These are phyloP conservation scores for Tragelaphus buxtoni DNA, from an alignment of 2,113 vertebrate species.

Conservation along the genomic window DNA sequence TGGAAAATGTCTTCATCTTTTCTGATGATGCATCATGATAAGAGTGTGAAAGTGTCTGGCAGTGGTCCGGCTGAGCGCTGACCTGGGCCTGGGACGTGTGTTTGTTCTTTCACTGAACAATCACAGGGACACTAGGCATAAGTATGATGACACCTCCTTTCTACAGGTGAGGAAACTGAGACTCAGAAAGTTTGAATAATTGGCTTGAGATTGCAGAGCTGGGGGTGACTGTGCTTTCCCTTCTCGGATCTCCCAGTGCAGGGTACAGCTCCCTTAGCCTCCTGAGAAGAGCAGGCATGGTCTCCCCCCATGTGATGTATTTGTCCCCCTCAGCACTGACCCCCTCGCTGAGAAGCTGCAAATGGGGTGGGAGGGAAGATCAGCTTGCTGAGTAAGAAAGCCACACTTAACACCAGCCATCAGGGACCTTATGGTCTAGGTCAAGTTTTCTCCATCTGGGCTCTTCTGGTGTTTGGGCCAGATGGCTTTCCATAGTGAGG, in stretches of 20 bases:
- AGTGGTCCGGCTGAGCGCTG: fast-evolving
- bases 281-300: fast-evolving
- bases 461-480: background rate
- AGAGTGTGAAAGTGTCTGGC: too few relatives aligned
- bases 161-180: background rate
- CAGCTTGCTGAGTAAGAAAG: background rate
- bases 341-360: fast-evolving
- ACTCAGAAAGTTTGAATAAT: background rate
- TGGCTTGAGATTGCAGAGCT: background rate
- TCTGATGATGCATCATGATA: fast-evolving
- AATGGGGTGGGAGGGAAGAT: fast-evolving
- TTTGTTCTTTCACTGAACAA: background rate
- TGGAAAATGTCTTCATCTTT: background rate
- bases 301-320: fast-evolving
- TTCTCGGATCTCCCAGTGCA: fast-evolving
- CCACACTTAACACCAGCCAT: background rate
- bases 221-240: fast-evolving
- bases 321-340: fast-evolving
- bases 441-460: background rate
- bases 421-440: background rate
- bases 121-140: fast-evolving
- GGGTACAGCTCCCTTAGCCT: fast-evolving
- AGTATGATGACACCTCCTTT: fast-evolving
- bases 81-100: fast-evolving
- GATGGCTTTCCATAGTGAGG: background rate